Evolutionary conservation across 1,140 invertebrate genomes (phyloP).

Genomic region (Melitaea cinxia): DNA sequence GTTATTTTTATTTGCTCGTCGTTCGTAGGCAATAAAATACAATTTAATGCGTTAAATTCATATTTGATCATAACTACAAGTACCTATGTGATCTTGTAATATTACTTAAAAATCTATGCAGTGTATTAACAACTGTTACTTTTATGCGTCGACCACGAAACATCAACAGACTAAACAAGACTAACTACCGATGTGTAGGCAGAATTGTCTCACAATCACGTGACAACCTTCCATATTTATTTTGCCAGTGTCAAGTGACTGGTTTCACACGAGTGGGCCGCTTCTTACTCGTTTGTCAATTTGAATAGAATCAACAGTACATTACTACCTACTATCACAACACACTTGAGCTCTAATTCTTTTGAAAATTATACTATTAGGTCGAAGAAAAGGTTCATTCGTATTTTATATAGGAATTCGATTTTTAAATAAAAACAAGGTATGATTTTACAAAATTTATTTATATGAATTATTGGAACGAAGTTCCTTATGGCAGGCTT

Average conservation of each 20-base stretch:
- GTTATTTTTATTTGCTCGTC: too few relatives aligned
- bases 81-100: background rate
- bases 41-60: too few relatives aligned
- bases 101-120: background rate
- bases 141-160: slow-evolving; percentile 18
- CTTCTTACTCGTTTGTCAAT: slow-evolving; percentile 71
- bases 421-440: too few relatives aligned
- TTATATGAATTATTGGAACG: too few relatives aligned
- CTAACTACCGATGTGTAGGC: slow-evolving; percentile 56
- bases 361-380: too few relatives aligned
- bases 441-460: too few relatives aligned
- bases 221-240: slow-evolving; percentile 79
- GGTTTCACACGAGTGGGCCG: slow-evolving; percentile 74
- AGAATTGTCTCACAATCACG: slow-evolving; percentile 71
- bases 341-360: slow-evolving; percentile 32
- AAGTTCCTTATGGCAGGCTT: too few relatives aligned
- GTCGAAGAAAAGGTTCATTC: too few relatives aligned
- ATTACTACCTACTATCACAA: slow-evolving; percentile 45
- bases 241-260: slow-evolving; percentile 69
- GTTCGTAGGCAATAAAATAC: too few relatives aligned
- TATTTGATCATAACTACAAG: too few relatives aligned
- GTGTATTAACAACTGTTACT: background rate
- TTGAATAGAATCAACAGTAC: slow-evolving; percentile 55
- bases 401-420: too few relatives aligned
- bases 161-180: slow-evolving; percentile 20